These are phyloP conservation scores for Turdus rufiventris DNA, from an alignment of 2,113 vertebrate species.

Conservation along the genomic window DNA sequence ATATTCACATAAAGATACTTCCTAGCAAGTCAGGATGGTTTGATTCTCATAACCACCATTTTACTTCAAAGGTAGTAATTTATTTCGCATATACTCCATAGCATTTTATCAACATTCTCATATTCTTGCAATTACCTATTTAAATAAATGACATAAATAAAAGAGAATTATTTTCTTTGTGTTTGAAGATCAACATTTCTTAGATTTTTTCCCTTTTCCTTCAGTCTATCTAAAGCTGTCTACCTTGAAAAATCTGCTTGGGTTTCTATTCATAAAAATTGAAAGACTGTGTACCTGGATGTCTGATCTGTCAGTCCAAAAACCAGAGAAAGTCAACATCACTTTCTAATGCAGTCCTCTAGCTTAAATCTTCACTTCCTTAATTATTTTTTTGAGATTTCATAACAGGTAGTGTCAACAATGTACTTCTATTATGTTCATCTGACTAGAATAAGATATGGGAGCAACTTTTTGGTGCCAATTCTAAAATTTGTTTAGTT, in stretches of 20 bases:
- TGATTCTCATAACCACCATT: neutral
- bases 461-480: neutral
- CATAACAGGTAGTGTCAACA: neutral
- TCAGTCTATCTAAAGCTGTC: neutral
- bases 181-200: neutral
- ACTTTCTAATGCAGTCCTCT: neutral
- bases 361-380: neutral
- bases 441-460: neutral
- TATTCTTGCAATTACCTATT: neutral
- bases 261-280: neutral
- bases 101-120: neutral
- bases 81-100: neutral
- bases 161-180: neutral
- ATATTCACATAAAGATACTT: neutral
- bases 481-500: neutral
- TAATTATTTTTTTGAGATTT: neutral
- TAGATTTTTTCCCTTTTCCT: neutral
- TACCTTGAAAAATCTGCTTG: neutral
- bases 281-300: neutral
- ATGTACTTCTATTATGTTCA: neutral
- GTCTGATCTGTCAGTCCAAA: neutral
- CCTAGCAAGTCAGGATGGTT: neutral
- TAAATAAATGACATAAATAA: neutral
- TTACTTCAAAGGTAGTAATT: neutral
- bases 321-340: neutral